phyloP scores from a whole-genome alignment of 2,113 vertebrate genomes.

The Hippoglossus stenolepis region DNA sequence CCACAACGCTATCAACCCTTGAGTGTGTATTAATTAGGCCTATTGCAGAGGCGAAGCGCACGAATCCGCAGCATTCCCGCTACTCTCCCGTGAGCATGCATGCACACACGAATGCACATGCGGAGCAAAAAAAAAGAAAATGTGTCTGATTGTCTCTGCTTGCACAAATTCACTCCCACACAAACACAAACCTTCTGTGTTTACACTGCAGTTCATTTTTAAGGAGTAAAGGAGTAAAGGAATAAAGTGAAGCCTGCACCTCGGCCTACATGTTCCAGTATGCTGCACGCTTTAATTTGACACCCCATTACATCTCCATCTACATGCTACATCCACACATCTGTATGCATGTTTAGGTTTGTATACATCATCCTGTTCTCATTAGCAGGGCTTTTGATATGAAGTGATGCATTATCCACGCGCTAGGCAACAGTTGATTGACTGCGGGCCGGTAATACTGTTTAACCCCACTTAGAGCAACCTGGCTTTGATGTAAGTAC shows the following conservation, averaged over 20 bases:
- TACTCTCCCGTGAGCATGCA: constrained; percentile 31
- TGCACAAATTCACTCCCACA: constrained; percentile 27
- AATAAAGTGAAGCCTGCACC: constrained; percentile 36
- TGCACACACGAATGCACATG: constrained; percentile 1
- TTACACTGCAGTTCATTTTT: constrained; percentile 25
- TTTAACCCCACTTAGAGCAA: constrained; percentile 69
- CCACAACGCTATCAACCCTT: constrained; percentile 79
- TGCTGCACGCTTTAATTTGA: constrained; percentile 58
- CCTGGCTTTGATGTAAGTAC: constrained; percentile 79
- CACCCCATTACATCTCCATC: constrained; percentile 65
- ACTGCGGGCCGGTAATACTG: constrained; percentile 70
- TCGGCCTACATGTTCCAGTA: constrained; percentile 29
- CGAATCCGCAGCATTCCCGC: constrained; percentile 57
- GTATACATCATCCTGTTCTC: constrained; percentile 75
- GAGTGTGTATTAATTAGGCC: constrained; percentile 83
- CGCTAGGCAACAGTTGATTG: constrained; percentile 75
- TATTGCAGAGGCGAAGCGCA: constrained; percentile 74
- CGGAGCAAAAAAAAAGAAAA: neutral
- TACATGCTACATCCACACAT: constrained; percentile 61
- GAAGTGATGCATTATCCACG: constrained; percentile 79
- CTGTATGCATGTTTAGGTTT: constrained; percentile 63
- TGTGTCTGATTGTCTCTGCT: neutral
- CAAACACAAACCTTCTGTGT: constrained; percentile 9
- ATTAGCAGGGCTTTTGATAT: constrained; percentile 79
- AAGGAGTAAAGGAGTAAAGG: neutral